Base-by-base conservation (phyloP, 1,140 invertebrate genomes). In the Ooceraea biroi region DNA sequence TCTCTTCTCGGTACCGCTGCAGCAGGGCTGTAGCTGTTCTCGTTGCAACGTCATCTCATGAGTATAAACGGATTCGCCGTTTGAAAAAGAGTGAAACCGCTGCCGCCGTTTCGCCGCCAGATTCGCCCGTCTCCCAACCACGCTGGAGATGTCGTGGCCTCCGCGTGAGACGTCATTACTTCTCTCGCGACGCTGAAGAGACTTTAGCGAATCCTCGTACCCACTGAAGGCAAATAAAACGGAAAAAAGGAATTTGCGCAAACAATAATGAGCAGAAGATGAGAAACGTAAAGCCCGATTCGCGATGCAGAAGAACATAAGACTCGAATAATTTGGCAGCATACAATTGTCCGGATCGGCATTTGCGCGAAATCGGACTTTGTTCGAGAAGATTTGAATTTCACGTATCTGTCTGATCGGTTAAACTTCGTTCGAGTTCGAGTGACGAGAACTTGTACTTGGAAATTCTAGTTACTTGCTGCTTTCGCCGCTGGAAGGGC, bases 401-500 rank as follows among this genome's bases (percentile, higher is more conserved):
- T 73, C 41, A 19, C 36, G n/a, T n/a, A n/a, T n/a, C n/a, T 36
- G 5, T 19, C 52, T 3, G 22, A 27, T 19, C n/a, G 44, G 25
- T 5, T 1, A 63, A 63, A 30, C 5, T 11, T 17, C 7, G 3
- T 25, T 50, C 3, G n/a, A 50, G n/a, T 14, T n/a, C n/a, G n/a
- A n/a, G n/a, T n/a, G 72, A 36, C 25, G 10, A 46, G 22, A 57
- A 71, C 7, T 19, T 80, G 25, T 25, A 22, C 8, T 57, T 57
- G 25, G 14, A 80, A 78, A 61, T 57, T 44, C 52, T 52, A 89
- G 88, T 88, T 93, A 97, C 96, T 96, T 96, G 95, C 96, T 96
- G 92, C 96, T 96, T 83, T 96, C 96, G 80, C 95, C 96, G 3
- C 96, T 96, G 14, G 96, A 96, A 85, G 96, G 96, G 46, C 95